Evolutionary conservation across 1,140 invertebrate genomes (phyloP).

Genomic region (Acromyrmex charruanus): DNA sequence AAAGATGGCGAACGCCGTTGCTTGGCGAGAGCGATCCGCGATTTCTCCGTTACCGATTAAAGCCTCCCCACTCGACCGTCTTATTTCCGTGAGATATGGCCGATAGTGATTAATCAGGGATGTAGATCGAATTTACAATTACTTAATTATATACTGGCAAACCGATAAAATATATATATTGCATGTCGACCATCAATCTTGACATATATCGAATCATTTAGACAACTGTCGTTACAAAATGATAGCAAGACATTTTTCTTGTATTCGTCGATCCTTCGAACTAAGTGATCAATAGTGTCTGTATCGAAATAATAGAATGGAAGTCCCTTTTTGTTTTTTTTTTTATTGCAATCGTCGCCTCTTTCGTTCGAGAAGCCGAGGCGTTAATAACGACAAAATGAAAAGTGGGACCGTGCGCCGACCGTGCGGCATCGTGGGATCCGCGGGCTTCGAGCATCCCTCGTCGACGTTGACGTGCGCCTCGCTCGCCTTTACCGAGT

Average conservation of each 20-base stretch:
- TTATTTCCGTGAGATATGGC: slow-evolving; percentile 2
- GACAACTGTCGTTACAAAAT: not conserved
- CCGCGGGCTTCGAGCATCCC: slow-evolving; percentile 56
- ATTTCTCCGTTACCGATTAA: slow-evolving; percentile 46
- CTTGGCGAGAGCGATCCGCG: slow-evolving; percentile 44
- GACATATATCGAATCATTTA: not conserved
- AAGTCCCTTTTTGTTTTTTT: not conserved
- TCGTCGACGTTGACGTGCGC: slow-evolving; percentile 63
- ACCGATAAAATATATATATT: not conserved
- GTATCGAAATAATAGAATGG: slow-evolving; percentile 31
- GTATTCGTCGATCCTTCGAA: slow-evolving; percentile 4
- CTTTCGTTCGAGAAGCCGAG: slow-evolving; percentile 3
- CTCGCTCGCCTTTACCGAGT: slow-evolving; percentile 71
- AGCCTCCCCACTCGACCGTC: not conserved
- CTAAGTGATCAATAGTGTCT: not conserved
- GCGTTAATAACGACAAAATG: slow-evolving; percentile 53
- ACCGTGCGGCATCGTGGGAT: slow-evolving; percentile 48
- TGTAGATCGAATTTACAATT: not conserved
- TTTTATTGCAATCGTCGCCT: slow-evolving; percentile 19
- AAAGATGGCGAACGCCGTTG: slow-evolving; percentile 54
- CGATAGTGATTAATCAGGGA: not conserved
- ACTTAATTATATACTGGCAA: slow-evolving; percentile 6
- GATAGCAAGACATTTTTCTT: not conserved
- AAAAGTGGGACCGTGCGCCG: slow-evolving; percentile 35
- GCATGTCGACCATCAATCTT: not conserved